Evolutionary conservation across 2,888 invertebrate species (phyloP).

Genomic region (Chloroclystis v-ata): DNA sequence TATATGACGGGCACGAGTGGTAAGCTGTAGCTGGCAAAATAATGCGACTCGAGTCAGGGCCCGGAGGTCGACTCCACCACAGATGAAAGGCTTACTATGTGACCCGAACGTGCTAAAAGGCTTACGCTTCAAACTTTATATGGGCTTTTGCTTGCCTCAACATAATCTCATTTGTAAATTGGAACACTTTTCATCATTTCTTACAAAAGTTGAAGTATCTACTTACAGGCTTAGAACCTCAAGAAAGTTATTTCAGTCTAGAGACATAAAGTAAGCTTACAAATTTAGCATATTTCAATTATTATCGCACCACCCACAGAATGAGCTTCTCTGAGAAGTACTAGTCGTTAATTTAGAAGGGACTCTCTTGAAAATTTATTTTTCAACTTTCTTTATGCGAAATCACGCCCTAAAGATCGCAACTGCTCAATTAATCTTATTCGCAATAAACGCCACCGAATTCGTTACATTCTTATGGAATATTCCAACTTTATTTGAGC

Average conservation of each 20-base stretch:
- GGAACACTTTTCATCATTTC: neutral
- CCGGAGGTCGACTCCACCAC: conserved; percentile 28
- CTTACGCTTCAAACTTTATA: conserved; percentile 36
- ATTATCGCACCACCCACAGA: conserved; percentile 1
- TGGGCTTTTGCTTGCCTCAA: conserved; percentile 33
- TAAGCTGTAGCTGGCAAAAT: conserved; percentile 39
- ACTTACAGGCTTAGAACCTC: neutral
- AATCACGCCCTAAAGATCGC: conserved; percentile 26
- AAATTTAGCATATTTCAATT: conserved; percentile 9
- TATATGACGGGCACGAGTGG: conserved; percentile 13
- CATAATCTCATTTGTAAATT: conserved; percentile 22
- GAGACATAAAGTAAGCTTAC: conserved; percentile 18
- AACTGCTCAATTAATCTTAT: conserved; percentile 42
- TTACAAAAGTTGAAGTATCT: neutral
- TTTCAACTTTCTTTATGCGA: conserved; percentile 30
- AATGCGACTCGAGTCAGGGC: conserved; percentile 41
- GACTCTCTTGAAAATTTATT: conserved; percentile 2
- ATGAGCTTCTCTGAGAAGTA: conserved; percentile 5
- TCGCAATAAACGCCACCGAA: conserved; percentile 42
- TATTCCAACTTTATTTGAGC: conserved; percentile 40
- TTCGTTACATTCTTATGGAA: conserved; percentile 37
- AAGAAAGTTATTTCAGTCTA: neutral
- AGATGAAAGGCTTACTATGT: conserved; percentile 54
- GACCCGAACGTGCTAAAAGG: conserved; percentile 38
- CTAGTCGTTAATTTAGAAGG: conserved; percentile 8